Evolutionary conservation across 2,888 invertebrate genomes (phyloP).

Genomic region (Cryptocheilus praepositus): DNA sequence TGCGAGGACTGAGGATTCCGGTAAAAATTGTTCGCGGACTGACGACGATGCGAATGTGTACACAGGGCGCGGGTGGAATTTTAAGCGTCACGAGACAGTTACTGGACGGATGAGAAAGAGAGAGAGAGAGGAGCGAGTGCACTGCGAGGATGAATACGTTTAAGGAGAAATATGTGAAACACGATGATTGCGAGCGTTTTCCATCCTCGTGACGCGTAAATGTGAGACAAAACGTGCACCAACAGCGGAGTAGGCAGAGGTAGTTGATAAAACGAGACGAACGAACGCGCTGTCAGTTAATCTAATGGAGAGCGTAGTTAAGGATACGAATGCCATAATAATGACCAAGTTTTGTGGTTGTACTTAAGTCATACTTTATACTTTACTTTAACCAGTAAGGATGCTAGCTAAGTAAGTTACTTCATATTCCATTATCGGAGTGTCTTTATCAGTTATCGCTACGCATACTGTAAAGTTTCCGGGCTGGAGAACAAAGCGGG

Average conservation of each 20-base stretch:
- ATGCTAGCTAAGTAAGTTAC: conserved; percentile 45
- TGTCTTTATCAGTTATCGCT: conserved; percentile 29
- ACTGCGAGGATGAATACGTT: not conserved
- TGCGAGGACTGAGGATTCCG: too few relatives aligned
- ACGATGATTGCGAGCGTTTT: too few relatives aligned
- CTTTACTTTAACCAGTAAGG: conserved; percentile 58
- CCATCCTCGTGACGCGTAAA: too few relatives aligned
- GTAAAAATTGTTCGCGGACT: too few relatives aligned
- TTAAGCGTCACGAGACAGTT: conserved; percentile 10
- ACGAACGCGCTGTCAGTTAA: conserved; percentile 44
- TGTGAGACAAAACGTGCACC: not conserved
- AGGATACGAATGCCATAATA: conserved; percentile 74
- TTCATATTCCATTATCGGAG: conserved; percentile 46
- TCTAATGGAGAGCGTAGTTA: conserved; percentile 48
- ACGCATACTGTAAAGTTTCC: conserved; percentile 1
- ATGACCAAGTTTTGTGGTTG: conserved; percentile 74
- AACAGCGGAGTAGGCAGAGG: not conserved
- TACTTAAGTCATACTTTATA: conserved; percentile 74
- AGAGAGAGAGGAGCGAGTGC: not conserved
- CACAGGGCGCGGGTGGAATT: conserved; percentile 7
- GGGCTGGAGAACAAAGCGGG: too few relatives aligned
- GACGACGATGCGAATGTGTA: not conserved
- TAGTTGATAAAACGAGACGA: not conserved
- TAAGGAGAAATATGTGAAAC: not conserved
- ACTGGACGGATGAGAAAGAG: not conserved